Evolutionary conservation across 1,140 invertebrate species (phyloP).

Genomic region (Nasonia vitripennis): DNA sequence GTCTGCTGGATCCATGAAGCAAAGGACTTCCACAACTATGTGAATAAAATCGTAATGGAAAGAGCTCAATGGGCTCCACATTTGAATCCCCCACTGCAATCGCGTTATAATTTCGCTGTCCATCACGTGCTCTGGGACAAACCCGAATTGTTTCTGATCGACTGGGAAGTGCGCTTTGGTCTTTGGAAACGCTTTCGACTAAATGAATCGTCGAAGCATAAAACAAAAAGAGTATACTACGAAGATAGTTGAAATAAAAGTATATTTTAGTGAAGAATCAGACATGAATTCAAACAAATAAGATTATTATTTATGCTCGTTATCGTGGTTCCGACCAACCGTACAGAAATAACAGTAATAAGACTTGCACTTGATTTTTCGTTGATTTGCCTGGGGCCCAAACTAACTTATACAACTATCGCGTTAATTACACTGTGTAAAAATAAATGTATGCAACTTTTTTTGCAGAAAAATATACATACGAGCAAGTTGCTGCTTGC

Average conservation of each 20-base stretch:
- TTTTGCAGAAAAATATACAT: conserved; percentile 33
- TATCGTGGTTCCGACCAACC: neutral
- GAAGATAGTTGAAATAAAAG: neutral
- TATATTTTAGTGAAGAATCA: neutral
- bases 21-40: conserved; percentile 75
- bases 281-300: neutral
- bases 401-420: neutral
- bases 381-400: neutral
- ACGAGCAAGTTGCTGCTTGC: neutral
- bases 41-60: conserved; percentile 75
- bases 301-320: neutral
- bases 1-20: conserved; percentile 78
- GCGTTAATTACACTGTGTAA: neutral
- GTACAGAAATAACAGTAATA: conserved; percentile 2
- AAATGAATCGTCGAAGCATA: neutral
- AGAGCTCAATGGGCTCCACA: conserved; percentile 78
- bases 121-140: conserved; percentile 79
- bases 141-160: conserved; percentile 78
- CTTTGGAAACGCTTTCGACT: conserved; percentile 78
- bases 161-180: conserved; percentile 79
- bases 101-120: conserved; percentile 74
- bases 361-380: neutral
- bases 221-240: conserved; percentile 10
- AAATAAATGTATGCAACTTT: conserved; percentile 9
- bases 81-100: conserved; percentile 77